A percentile compares a stretch with the other conserved stretches of the same genome.
Conservation (phyloP, 2,113 vertebrate genomes). For the Vidua macroura region DNA sequence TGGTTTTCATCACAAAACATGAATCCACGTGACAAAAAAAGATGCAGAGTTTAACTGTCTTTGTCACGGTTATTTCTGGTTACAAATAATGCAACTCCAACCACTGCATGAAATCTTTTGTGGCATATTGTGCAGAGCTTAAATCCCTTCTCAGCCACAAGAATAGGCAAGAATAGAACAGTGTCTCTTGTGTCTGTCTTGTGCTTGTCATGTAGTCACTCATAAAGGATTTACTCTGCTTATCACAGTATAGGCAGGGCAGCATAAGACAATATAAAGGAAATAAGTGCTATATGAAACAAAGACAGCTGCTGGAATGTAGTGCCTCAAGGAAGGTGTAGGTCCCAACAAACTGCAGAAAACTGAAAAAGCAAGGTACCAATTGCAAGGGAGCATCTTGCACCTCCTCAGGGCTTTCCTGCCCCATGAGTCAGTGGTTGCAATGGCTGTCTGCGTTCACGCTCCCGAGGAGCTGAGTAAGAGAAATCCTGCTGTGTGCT, state of each 20-base stretch:
- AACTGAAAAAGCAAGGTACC: neutral
- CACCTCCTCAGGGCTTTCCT: neutral
- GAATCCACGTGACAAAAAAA: neutral
- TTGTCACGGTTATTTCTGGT: neutral
- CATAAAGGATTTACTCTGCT: neutral
- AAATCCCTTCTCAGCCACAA: neutral
- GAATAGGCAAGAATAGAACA: neutral
- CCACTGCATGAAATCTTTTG: neutral
- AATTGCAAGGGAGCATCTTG: neutral
- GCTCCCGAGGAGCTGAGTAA: fast-evolving
- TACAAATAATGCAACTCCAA: neutral
- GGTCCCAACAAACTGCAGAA: neutral
- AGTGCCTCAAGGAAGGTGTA: neutral
- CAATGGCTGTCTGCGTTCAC: fast-evolving
- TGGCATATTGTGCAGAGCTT: neutral
- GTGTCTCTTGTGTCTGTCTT: neutral
- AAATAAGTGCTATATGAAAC: neutral
- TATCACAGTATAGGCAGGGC: neutral
- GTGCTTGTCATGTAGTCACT: neutral
- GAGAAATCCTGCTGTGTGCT: neutral
- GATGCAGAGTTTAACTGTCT: neutral
- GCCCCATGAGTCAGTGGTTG: neutral
- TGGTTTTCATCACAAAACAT: neutral
- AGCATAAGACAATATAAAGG: neutral
- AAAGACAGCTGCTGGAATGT: neutral